Base-by-base conservation (phyloP, 2,113 vertebrate genomes). In the Larimichthys crocea region DNA sequence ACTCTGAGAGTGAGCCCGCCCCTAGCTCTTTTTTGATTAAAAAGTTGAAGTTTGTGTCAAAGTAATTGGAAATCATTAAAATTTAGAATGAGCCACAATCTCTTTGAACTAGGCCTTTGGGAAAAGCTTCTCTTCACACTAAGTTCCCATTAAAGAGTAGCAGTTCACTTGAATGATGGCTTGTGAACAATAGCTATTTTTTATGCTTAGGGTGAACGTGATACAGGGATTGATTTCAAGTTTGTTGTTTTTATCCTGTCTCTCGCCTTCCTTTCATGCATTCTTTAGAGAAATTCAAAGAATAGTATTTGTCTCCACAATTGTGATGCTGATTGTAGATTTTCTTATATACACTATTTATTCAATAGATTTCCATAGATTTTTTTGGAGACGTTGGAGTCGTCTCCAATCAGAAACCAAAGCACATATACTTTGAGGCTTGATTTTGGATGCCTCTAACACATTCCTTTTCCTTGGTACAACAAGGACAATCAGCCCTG, bases 31-130 rank as follows among this genome's bases (percentile, higher is more conserved):
- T 89, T 79, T 70, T 88, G 74, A 87, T 89, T 86, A 86, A 90
- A 87, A 84, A 91, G 82, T 82, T 46, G 48, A 42, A 72, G 81
- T 85, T 82, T 74, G 68, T 79, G 85, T 90, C 86, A 91, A 89
- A 91, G 82, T 89, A 88, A 89, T 88, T 88, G 84, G 82, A 89
- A 90, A 89, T 91, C 79, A 91, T 89, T 91, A 74, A 89, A 86
- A 79, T 91, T 82, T 82, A 35, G 76, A 84, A 83, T 68, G 74
- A 81, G 76, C 61, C 76, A 67, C 79, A 71, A 82, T 88, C 80
- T 88, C 80, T 88, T 90, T 89, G 87, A 88, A 86, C 71, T 46
- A 29, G 61, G 82, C 82, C 84, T 83, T 78, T 81, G 82, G 86
- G 89, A 70, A 78, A 79, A 80, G 40, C 55, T 46, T 62, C 26